A percentile compares a stretch with the other conserved stretches of the same genome.
Conservation (phyloP, 2,797 vertebrate species). For the Psittacula echo region DNA sequence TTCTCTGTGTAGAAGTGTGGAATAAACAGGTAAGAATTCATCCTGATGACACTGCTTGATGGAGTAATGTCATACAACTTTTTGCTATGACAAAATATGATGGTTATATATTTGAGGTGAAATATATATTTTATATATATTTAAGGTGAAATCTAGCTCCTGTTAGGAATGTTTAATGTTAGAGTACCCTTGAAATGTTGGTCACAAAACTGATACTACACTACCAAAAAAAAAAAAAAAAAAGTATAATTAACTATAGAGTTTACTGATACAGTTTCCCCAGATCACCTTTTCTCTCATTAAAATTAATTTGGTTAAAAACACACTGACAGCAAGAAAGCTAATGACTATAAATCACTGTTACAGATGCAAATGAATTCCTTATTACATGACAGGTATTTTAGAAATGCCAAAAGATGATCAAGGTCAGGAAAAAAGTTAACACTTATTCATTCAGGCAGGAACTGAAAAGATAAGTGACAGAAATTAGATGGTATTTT, state of each 20-base stretch:
- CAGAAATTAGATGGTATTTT: slow-evolving; percentile 21
- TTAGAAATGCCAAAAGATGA: slow-evolving; percentile 28
- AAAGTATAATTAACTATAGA: not conserved
- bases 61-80: not conserved
- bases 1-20: not conserved
- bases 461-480: slow-evolving; percentile 34
- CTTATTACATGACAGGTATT: not conserved
- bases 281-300: not conserved
- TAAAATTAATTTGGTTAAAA: not conserved
- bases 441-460: not conserved
- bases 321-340: not conserved
- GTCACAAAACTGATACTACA: not conserved
- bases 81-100: not conserved
- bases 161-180: not conserved
- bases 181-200: not conserved
- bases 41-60: not conserved
- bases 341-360: not conserved
- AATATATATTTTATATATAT: not conserved
- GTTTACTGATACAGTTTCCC: not conserved
- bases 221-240: not conserved
- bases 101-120: not conserved
- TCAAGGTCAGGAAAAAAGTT: slow-evolving; percentile 4
- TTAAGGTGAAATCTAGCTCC: not conserved
- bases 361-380: not conserved
- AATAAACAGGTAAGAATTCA: not conserved